These are phyloP conservation scores for Euzetes globulus DNA, from an alignment of 2,888 invertebrate species.

Conservation along the genomic window DNA sequence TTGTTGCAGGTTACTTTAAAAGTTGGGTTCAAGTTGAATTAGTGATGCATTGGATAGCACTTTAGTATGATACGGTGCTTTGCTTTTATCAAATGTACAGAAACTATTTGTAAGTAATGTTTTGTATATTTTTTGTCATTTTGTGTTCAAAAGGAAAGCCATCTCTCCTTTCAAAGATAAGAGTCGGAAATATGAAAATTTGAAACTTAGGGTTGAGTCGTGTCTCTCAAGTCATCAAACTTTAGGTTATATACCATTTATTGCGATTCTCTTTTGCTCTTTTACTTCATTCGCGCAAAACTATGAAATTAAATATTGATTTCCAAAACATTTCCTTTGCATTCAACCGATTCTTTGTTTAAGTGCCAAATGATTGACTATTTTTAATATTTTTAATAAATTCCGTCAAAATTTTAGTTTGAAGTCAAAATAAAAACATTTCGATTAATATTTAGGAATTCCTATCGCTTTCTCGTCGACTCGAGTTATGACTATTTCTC, in stretches of 20 bases:
- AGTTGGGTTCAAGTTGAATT: no score
- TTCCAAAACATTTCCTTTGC: not conserved
- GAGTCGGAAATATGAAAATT: not conserved
- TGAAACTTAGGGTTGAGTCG: not conserved
- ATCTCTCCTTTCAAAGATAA: not conserved
- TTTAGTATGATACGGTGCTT: no score
- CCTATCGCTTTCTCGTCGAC: not conserved
- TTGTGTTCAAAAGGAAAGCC: not conserved
- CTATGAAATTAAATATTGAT: conserved; percentile 1
- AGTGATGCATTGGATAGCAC: no score
- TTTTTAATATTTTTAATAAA: conserved; percentile 2
- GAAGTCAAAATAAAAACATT: not conserved
- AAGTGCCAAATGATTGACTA: conserved; percentile 1
- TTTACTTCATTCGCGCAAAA: not conserved
- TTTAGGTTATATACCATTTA: not conserved
- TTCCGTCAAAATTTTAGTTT: not conserved
- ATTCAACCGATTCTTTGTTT: not conserved
- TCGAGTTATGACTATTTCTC: not conserved
- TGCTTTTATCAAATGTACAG: no score
- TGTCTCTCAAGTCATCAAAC: conserved; percentile 5
- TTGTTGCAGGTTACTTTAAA: no score
- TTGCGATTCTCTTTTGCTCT: not conserved
- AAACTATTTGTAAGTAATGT: not conserved
- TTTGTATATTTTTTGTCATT: not conserved
- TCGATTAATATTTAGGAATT: not conserved